Conservation (phyloP, 2,888 invertebrate genomes). For the Apocheima hispidaria region DNA sequence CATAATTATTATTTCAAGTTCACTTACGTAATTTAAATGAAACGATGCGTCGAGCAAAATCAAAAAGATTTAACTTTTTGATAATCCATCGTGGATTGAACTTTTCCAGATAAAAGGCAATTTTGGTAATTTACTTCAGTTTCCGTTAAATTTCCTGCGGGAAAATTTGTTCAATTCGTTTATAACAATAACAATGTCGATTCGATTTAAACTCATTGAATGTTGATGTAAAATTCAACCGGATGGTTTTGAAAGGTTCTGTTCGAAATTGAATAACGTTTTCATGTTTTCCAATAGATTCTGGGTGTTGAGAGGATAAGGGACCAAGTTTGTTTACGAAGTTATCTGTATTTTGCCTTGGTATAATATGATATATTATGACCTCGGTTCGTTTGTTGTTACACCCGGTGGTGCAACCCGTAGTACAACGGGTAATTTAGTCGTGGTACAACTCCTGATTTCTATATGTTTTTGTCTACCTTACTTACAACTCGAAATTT, state of each 20-base stretch:
- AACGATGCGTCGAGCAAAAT: neutral
- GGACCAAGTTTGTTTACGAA: neutral
- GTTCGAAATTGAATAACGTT: neutral
- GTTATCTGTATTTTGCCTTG: neutral
- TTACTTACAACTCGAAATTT: no score
- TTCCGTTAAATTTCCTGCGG: conserved; percentile 24
- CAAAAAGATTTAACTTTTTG: neutral
- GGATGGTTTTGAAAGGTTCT: neutral
- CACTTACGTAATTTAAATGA: no score
- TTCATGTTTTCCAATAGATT: neutral
- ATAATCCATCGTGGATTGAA: no score
- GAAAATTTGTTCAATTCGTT: conserved; percentile 30
- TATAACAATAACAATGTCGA: conserved; percentile 34
- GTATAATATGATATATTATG: neutral
- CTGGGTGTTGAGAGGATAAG: neutral
- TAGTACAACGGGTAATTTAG: no score
- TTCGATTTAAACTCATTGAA: conserved; percentile 25
- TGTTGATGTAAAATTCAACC: conserved; percentile 3
- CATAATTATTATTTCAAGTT: no score
- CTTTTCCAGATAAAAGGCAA: conserved; percentile 14
- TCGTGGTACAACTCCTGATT: no score
- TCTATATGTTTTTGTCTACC: no score
- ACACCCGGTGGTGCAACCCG: no score
- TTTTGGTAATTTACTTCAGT: conserved; percentile 19
- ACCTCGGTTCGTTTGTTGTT: no score